Conservation (phyloP, 1,140 invertebrate species). For the Diorhabda elongata region DNA sequence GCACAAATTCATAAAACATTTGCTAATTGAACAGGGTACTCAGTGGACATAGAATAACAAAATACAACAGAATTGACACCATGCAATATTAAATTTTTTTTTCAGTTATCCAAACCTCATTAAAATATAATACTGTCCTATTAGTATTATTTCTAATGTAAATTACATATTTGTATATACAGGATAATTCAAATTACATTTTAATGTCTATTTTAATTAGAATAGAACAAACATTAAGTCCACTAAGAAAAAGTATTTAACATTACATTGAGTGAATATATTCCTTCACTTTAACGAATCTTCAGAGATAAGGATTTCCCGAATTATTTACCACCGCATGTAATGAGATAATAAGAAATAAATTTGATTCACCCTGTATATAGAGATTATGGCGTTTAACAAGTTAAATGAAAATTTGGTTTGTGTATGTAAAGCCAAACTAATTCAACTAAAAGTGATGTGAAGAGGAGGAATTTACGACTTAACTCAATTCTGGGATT, state of each 20-base stretch:
- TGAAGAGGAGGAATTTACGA: background rate
- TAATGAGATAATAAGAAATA: background rate
- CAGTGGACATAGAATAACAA: constrained; percentile 13
- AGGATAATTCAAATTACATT: background rate
- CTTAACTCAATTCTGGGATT: constrained; percentile 4
- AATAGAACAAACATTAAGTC: background rate
- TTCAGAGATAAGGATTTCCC: no score
- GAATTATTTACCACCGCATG: no score
- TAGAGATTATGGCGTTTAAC: constrained; percentile 19
- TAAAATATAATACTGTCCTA: constrained; percentile 27
- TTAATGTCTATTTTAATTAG: background rate
- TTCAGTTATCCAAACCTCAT: constrained; percentile 14
- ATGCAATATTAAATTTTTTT: constrained; percentile 12
- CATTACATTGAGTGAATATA: no score
- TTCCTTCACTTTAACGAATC: no score
- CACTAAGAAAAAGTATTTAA: no score
- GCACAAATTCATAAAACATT: constrained; percentile 21
- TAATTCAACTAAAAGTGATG: constrained; percentile 18
- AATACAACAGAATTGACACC: constrained; percentile 14
- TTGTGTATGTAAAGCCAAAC: constrained; percentile 13
- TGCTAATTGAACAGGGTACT: constrained; percentile 14
- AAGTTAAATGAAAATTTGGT: constrained; percentile 10
- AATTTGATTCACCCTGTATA: background rate
- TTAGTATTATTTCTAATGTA: constrained; percentile 13
- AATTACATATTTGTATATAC: constrained; percentile 8